Evolutionary conservation across 2,888 invertebrate genomes (phyloP).

Genomic region (Troilus luridus): DNA sequence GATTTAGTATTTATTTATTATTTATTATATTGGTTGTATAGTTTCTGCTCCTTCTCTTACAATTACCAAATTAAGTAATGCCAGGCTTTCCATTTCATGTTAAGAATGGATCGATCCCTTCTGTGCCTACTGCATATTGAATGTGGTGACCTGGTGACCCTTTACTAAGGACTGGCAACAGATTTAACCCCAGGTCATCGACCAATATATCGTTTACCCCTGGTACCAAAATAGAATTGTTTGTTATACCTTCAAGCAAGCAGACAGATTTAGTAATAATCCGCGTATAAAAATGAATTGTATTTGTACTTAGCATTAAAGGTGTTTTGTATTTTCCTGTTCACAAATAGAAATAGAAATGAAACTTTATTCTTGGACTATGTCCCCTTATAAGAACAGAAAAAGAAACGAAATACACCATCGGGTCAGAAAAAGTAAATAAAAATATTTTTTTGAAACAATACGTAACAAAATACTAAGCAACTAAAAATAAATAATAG

Average conservation of each 20-base stretch:
- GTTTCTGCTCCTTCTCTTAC: no score
- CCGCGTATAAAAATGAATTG: not conserved
- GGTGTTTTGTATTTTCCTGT: no score
- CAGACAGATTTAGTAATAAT: not conserved
- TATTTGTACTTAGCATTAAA: not conserved
- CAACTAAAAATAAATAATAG: no score
- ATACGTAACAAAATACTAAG: no score
- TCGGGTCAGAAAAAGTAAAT: no score
- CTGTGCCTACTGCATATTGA: constrained; percentile 23
- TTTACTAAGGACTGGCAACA: not conserved
- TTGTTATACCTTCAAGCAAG: not conserved
- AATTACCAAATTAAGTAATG: not conserved
- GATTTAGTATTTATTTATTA: no score
- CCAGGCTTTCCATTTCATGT: not conserved
- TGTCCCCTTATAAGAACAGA: no score
- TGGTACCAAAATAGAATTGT: not conserved
- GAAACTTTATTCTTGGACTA: no score
- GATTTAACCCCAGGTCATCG: constrained; percentile 17
- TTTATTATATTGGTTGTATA: no score
- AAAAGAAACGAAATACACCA: no score
- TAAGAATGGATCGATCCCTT: constrained; percentile 9
- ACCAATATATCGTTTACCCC: constrained; percentile 7
- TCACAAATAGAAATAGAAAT: no score
- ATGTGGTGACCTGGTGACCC: constrained; percentile 6
- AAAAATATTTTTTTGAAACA: no score